Evolutionary conservation across 2,888 invertebrate genomes (phyloP).

Genomic region (Chloroclysta siterata): DNA sequence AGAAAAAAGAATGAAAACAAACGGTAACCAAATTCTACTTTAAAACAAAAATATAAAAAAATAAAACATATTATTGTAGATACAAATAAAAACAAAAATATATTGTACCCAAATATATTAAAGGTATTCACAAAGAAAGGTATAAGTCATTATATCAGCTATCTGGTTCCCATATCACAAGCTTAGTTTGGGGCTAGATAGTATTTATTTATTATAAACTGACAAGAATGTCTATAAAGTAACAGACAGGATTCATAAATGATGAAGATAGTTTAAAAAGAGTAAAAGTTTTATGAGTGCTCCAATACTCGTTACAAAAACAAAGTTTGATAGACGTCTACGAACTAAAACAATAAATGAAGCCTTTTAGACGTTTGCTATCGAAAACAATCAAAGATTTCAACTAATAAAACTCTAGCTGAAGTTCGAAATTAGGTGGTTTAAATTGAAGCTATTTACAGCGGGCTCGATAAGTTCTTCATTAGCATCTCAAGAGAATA

Average conservation of each 20-base stretch:
- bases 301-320: neutral
- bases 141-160: too few species aligned
- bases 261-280: too few species aligned
- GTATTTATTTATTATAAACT: too few species aligned
- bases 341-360: neutral
- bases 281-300: neutral
- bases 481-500: constrained; percentile 63
- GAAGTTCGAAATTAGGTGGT: constrained; percentile 18
- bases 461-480: constrained; percentile 48
- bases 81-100: too few species aligned
- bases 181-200: too few species aligned
- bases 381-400: constrained; percentile 7
- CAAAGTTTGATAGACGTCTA: neutral
- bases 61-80: too few species aligned
- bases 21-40: too few species aligned
- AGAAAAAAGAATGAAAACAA: too few species aligned
- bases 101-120: too few species aligned
- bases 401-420: neutral
- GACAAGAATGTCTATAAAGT: neutral
- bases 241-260: neutral
- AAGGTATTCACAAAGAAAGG: too few species aligned
- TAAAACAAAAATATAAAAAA: too few species aligned
- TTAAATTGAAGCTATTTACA: neutral
- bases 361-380: neutral
- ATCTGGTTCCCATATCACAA: too few species aligned